Percentiles rank a stretch among this genome's conserved stretches.
phyloP scores from a whole-genome alignment of 2,888 invertebrate genomes.

The Ophion costatus region DNA sequence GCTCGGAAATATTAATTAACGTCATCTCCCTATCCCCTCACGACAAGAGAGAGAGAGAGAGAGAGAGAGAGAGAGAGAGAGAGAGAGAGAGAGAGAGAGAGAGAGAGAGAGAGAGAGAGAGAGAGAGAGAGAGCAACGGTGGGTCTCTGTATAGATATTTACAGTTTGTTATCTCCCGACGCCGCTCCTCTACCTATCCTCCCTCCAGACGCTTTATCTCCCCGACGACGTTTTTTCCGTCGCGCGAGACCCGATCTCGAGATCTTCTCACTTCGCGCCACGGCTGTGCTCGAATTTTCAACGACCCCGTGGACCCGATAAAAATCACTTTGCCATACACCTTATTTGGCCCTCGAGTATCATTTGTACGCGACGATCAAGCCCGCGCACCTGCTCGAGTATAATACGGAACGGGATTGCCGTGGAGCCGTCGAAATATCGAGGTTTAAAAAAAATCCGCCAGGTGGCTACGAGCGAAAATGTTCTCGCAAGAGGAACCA shows the following conservation, averaged over 20 bases:
- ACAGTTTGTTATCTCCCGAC: slow-evolving; percentile 74
- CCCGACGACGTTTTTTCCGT: slow-evolving; percentile 21
- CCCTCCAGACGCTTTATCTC: background rate
- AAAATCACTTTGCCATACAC: background rate
- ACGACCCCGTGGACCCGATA: background rate
- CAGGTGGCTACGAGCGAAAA: background rate
- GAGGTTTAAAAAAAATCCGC: background rate
- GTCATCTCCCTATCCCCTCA: slow-evolving; percentile 70
- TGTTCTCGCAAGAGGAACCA: background rate
- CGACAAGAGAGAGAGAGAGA: slow-evolving; percentile 6
- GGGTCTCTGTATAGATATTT: slow-evolving; percentile 70
- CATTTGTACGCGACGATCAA: background rate
- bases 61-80: background rate
- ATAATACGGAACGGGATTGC: background rate
- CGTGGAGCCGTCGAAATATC: background rate
- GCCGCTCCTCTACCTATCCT: slow-evolving; percentile 62
- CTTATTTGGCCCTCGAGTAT: background rate
- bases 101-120: too few species aligned
- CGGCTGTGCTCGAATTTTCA: slow-evolving; percentile 27
- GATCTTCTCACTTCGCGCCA: slow-evolving; percentile 48
- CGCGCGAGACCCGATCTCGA: slow-evolving; percentile 28
- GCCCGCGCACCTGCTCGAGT: background rate
- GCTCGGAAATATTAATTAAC: slow-evolving; percentile 78
- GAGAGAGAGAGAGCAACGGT: slow-evolving; percentile 18
- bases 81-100: too few species aligned